Conservation (phyloP, 2,113 vertebrate genomes). For the Istiophorus platypterus region DNA sequence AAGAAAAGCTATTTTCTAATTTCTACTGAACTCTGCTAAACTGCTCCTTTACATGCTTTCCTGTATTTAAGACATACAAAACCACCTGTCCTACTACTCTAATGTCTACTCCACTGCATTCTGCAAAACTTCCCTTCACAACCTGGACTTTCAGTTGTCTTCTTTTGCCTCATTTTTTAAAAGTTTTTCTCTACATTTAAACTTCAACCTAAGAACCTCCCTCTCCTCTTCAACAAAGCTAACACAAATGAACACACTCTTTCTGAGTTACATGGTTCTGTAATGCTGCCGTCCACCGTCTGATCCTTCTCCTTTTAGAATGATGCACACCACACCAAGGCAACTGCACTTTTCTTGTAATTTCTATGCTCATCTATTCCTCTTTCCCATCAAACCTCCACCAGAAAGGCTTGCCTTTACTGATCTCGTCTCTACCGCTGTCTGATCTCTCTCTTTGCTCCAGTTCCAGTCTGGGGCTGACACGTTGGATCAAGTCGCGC, state of each 20-base stretch:
- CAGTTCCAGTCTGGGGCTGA: slow-evolving; percentile 10
- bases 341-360: background rate
- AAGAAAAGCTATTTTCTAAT: background rate
- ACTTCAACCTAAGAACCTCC: background rate
- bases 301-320: background rate
- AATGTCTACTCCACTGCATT: background rate
- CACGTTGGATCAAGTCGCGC: slow-evolving; percentile 5
- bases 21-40: background rate
- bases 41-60: background rate
- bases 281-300: background rate
- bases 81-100: background rate
- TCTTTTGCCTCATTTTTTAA: background rate
- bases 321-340: background rate
- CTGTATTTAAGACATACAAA: background rate
- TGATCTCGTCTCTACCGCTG: background rate
- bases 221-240: background rate
- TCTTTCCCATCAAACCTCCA: slow-evolving; percentile 6
- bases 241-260: background rate
- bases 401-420: background rate
- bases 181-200: background rate
- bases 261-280: background rate
- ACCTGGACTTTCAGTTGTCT: background rate
- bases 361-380: background rate
- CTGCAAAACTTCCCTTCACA: background rate
- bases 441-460: slow-evolving; percentile 15